phyloP scores from a whole-genome alignment of 2,888 invertebrate genomes.

The Lepidochrysops patricia region DNA sequence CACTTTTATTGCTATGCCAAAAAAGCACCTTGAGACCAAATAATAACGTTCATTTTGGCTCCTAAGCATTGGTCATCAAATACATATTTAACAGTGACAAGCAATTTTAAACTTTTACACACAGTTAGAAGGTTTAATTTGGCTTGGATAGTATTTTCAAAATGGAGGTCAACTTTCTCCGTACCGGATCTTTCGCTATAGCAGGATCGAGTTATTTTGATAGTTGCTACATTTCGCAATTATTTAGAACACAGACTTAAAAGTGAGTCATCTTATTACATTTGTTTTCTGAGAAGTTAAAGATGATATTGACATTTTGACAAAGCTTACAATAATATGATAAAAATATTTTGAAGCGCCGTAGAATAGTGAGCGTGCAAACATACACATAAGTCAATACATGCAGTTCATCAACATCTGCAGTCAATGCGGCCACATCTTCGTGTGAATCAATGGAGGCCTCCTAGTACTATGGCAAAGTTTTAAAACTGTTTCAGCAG shows the following conservation, averaged over 20 bases:
- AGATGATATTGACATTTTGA: no score
- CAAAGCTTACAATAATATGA: no score
- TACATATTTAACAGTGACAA: neutral
- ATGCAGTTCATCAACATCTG: no score
- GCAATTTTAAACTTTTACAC: neutral
- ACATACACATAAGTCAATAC: no score
- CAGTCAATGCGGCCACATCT: no score
- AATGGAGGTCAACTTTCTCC: slow-evolving; percentile 34
- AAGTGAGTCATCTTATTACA: neutral
- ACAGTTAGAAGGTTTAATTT: slow-evolving; percentile 6
- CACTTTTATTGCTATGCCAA: neutral
- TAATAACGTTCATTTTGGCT: slow-evolving; percentile 4
- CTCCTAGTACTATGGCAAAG: no score
- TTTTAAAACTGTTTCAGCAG: no score
- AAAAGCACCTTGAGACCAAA: neutral
- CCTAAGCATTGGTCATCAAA: neutral
- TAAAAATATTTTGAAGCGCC: no score
- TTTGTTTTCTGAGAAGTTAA: no score
- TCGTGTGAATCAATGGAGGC: no score
- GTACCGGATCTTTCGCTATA: slow-evolving; percentile 33
- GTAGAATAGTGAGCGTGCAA: no score
- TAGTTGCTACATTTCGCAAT: slow-evolving; percentile 17
- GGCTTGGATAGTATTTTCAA: neutral
- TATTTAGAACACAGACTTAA: neutral
- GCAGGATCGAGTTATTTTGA: slow-evolving; percentile 22